Conservation (phyloP, 2,888 invertebrate species). For the Orgyia antiqua region DNA sequence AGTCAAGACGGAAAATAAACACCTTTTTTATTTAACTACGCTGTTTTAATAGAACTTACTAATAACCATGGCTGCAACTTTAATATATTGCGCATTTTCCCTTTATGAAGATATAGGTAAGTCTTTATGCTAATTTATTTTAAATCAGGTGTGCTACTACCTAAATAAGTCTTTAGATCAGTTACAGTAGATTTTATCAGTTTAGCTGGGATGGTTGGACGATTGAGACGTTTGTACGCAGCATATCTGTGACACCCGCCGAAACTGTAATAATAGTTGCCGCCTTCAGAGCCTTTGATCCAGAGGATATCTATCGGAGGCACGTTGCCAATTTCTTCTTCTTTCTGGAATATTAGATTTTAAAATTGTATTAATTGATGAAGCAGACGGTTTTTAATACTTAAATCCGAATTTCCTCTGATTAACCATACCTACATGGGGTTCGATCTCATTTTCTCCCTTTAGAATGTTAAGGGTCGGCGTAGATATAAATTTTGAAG, state of each 20-base stretch:
- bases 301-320: constrained; percentile 93
- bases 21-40: no score
- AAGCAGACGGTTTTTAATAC: neutral
- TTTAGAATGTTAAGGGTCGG: no score
- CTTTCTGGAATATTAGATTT: constrained; percentile 68
- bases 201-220: constrained; percentile 86
- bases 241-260: constrained; percentile 94
- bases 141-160: constrained; percentile 90
- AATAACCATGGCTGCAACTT: no score
- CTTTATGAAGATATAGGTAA: no score
- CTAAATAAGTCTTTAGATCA: constrained; percentile 87
- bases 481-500: no score
- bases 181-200: constrained; percentile 86
- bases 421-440: no score
- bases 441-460: no score
- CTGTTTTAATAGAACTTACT: no score
- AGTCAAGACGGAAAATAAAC: no score
- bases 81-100: no score
- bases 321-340: constrained; percentile 78
- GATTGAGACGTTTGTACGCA: constrained; percentile 84
- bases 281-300: constrained; percentile 89
- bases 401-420: neutral
- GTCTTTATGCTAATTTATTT: constrained; percentile 55
- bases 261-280: constrained; percentile 93
- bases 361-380: neutral